Base-by-base conservation (phyloP, 2,797 vertebrate species). In the Ciconia nigra region DNA sequence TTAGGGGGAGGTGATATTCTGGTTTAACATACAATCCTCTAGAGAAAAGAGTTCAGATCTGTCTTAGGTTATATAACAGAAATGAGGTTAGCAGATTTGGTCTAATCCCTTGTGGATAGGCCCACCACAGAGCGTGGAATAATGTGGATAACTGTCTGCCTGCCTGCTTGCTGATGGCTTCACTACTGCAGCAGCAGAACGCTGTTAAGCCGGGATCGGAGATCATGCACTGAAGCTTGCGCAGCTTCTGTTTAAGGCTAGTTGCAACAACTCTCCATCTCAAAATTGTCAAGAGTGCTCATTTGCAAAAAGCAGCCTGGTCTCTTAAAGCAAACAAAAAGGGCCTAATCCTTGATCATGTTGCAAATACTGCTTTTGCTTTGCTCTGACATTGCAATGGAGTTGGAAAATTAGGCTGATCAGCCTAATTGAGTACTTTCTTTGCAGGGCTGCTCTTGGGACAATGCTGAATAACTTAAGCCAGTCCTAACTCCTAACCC, bases 41-140 rank as follows among this genome's bases (percentile, higher is more conserved):
- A 5, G 94, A 92, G 94, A 49, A 72, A 52, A 84, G 84, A 73
- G 89, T 96, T 96, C 83, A 90, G 91, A 87, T 96, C 93, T 87
- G 90, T 86, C 96, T 97, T 90, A 61, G 95, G 92, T 97, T 97
- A 91, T 88, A 31, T 87, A 95, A 96, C 76, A 95, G 90, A 95
- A 96, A 97, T 87, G 91, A 96, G 92, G 95, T 96, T 97, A 97
- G 88, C 97, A 97, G 96, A 96, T 96, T 95, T 96, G 91, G 91
- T 24, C 57, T 92, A 96, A 96, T 97, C 93, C 96, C 93, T 87
- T 17, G 42, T 71, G 95, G 94, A 90, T 65, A 92, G 94, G 94
- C 93, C 97, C 95, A 97, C 93, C 96, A 37, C 86, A 73, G 92
- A 95, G 92, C 25, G 3, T 66, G 91, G 93, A 93, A 95, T 93